Base-by-base conservation (phyloP, 2,888 invertebrate genomes). In the Epinotia nisella region DNA sequence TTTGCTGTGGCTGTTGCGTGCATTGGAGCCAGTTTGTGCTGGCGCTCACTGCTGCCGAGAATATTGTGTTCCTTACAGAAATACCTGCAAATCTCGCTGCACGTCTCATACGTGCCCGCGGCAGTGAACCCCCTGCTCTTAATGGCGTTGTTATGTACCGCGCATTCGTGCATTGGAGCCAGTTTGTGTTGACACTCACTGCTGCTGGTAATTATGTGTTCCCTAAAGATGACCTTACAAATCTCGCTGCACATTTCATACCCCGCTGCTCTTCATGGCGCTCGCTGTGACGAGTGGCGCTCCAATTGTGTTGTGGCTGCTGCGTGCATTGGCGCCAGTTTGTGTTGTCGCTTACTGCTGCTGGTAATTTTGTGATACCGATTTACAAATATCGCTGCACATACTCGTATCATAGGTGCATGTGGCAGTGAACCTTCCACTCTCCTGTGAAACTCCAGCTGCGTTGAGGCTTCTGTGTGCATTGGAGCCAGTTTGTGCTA, bases 181-280 rank as follows among this genome's bases (percentile, higher is more conserved):
- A 95, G 78, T 95, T 95, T 85, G 94, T 95, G 62, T 87, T 95
- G 55, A 92, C 94, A 41, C 87, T 94, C 2, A 93, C 94, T 17
- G 94, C 94, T 56, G 94, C 94, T 76, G 92, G 94, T 94, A 77
- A 85, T 74, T 72, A 53, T 60, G 35, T 64, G n/a, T 15, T 35
- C 0, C 74, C 49, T 51, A 67, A 84, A 93, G 93, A 88, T 93
- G n/a, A 86, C 93, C 93, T 83, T 94, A 77, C 95, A 97, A 96
- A 96, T 97, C 82, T 97, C 97, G 66, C 94, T 97, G 80, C 97
- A 97, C 95, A 97, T 97, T 90, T 97, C 97, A 78, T 97, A 97
- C 85, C 97, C 29, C 3, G n/a, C 95, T 96, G 51, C 93, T 97
- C 78, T 97, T 97, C 89, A 94, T 97, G 87, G 95, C 95, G 96